These are phyloP conservation scores for Platalea minor DNA, from an alignment of 2,797 vertebrate genomes.

Conservation along the genomic window DNA sequence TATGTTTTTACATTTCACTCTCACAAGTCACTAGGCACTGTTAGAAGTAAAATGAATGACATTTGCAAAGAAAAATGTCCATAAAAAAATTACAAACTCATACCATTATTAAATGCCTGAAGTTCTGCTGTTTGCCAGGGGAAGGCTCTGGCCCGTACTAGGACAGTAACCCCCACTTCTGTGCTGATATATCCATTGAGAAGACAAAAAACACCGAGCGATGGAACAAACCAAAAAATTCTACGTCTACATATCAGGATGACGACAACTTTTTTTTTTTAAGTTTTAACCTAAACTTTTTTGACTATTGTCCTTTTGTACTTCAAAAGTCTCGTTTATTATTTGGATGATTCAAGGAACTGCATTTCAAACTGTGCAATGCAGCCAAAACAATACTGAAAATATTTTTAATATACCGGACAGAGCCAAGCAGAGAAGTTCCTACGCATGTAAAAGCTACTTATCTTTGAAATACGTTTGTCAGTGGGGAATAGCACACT, in stretches of 20 bases:
- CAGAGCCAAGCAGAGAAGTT: neutral
- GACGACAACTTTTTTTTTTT: neutral
- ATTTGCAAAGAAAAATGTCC: neutral
- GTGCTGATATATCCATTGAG: neutral
- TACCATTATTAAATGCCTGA: neutral
- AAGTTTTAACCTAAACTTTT: neutral
- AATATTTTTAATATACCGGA: neutral
- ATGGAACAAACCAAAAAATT: neutral
- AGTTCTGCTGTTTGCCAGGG: neutral
- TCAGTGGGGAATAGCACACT: neutral
- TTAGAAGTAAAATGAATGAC: neutral
- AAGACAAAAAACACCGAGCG: neutral
- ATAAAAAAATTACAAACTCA: neutral
- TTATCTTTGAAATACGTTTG: neutral
- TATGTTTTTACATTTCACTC: neutral
- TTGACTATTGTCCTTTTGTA: neutral
- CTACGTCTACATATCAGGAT: neutral
- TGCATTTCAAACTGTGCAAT: neutral
- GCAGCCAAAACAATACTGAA: neutral
- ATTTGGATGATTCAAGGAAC: neutral
- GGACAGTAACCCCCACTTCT: neutral
- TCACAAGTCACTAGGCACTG: neutral
- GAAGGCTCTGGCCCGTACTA: neutral
- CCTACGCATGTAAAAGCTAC: rapidly evolving
- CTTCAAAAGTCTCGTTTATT: neutral